Base-by-base conservation (phyloP, 2,797 vertebrate species). In the Syngnathus acus region DNA sequence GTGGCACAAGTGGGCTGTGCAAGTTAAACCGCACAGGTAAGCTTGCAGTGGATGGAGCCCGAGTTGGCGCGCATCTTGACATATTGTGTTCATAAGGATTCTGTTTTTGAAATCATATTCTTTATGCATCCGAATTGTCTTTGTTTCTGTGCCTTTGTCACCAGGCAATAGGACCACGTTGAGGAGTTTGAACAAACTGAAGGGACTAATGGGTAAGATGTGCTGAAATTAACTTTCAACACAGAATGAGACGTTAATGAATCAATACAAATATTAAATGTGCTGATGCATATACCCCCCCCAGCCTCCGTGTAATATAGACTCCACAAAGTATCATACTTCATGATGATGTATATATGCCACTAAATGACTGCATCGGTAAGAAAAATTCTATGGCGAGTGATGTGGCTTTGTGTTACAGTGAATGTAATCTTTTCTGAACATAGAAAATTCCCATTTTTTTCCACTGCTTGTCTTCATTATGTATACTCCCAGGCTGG, bases 141-240 rank as follows among this genome's bases (percentile, higher is more conserved):
- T 90, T 94, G 32, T 94, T 93, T 92, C 92, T 95, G 23, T 94
- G 92, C 93, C 93, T 95, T 96, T 95, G 90, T 93, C 90, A 95
- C 92, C 93, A 95, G 94, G 94, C 92, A 94, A 94, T 94, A 95
- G 48, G 93, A 92, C n/a, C 93, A 93, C 92, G 4, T 32, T 32
- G 32, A 92, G 91, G 92, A 92, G 89, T 93, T 92, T 89, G 91
- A 88, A 91, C 84, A 86, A 89, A 88, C 92, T 91, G 91, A 89
- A 91, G 89, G 85, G 88, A 92, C 85, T 82, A 32, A 32, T 4
- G 32, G 32, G 32, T 32, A 32, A 32, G 32, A 32, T 32, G 32
- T 32, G 32, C 32, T 32, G 32, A 32, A 32, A 32, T 32, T 0
- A 5, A 32, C 32, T 4, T 32, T 32, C 32, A 32, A 32, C 32